Evolutionary conservation across 2,113 vertebrate species (phyloP), one percentile per base, ranked within the genome.

Genomic region (Odontesthes bonariensis): DNA sequence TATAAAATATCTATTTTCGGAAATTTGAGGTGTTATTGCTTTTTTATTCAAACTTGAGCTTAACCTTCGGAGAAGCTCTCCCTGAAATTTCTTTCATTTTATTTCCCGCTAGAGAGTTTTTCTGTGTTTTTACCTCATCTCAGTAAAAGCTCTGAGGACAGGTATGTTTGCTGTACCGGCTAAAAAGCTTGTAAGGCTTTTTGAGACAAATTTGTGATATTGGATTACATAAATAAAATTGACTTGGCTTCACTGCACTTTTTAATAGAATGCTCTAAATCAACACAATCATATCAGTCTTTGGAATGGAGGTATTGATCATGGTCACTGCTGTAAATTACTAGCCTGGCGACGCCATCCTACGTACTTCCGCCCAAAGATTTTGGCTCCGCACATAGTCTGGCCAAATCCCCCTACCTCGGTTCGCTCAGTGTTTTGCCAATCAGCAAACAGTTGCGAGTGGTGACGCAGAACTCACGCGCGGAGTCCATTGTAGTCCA

Each of bases 271-370:
- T 8, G 61, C 14, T 42, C 33, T 54, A 38, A 52, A 75, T 55
- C n/a, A 67, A 52, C 42, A 57, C 47, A 42, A 73, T 42, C 69
- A 40, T 23, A 65, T 40, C n/a, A 40, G 23, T 35, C 55, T 61
- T 60, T 63, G 52, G n/a, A 66, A 58, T 42, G 16, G 42, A 57
- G 27, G 11, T 66, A 70, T 58, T 55, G 55, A 79, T 80, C 62
- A 62, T 44, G 47, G 58, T 64, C 71, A 60, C 47, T 49, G 54
- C 78, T 68, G 22, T 57, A 62, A 72, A 60, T 47, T 44, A 73
- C 33, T n/a, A n/a, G n/a, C n/a, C n/a, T n/a, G n/a, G n/a, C n/a
- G n/a, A n/a, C n/a, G n/a, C n/a, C n/a, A n/a, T n/a, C n/a, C n/a
- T n/a, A n/a, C n/a, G n/a, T n/a, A n/a, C n/a, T n/a, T n/a, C n/a